Evolutionary conservation across 2,113 vertebrate species (phyloP), one percentile per base, ranked within the genome.

Genomic region (Trichechus manatus): DNA sequence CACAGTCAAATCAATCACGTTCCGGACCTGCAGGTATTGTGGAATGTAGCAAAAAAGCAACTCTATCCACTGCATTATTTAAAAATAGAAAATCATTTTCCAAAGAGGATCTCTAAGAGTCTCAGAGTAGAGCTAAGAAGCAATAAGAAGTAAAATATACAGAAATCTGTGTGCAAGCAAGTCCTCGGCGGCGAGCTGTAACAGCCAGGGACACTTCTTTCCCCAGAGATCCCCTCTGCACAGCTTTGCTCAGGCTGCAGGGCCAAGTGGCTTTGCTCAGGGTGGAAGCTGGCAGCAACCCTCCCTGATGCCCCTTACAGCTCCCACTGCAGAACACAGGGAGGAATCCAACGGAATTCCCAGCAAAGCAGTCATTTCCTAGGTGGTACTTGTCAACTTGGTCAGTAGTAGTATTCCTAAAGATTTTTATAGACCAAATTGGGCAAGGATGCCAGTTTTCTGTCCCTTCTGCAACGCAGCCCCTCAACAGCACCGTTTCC

Each of bases 71-170:
- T 89, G 36, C 22, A 68, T 47, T 88, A 78, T 56, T 89, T 90
- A 97, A 96, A 97, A 97, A 96, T 86, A 97, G 77, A 80, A 95
- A 97, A 81, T 25, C 4, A 39, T 86, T 88, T 91, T 22, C 39
- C 39, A 39, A 39, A 39, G 2, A 39, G 39, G 39, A 39, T 39
- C 50, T 53, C 85, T 84, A 75, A 56, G 74, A 36, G 31, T 23
- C 31, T 89, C 68, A 59, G 81, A 61, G 19, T 13, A 83, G 64
- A 84, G 59, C 81, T 75, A 90, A 70, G 5, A 78, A 81, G 70
- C 47, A 78, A 5, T 33, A 89, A 85, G 70, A 66, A 74, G 50
- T 64, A 79, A 70, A 77, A 44, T n/a, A 42, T 2, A 84, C 0
- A 53, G 75, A 74, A 88, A 13, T 2, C n/a, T n/a, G 22, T 17